Percentiles rank a stretch among this genome's conserved stretches.
Evolutionary conservation across 2,888 invertebrate genomes (phyloP).

Genomic region (Brenthis hecate): DNA sequence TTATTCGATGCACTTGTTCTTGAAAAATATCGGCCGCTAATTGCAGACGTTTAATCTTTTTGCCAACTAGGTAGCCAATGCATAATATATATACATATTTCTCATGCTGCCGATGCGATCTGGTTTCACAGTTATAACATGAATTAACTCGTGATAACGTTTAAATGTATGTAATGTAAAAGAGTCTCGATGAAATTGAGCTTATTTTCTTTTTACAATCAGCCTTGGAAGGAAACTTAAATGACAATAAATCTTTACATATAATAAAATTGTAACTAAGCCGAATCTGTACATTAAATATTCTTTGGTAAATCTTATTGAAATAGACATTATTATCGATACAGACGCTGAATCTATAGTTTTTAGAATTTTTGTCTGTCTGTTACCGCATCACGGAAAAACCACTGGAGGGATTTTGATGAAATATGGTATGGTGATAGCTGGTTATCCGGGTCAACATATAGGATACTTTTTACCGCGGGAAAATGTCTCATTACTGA

Average conservation of each 20-base stretch:
- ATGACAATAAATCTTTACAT: conserved; percentile 21
- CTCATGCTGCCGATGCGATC: conserved; percentile 8
- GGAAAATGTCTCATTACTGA: too few relatives aligned
- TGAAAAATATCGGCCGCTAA: conserved; percentile 25
- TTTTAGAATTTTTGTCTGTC: too few relatives aligned
- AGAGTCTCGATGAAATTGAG: not conserved
- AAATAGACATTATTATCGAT: too few relatives aligned
- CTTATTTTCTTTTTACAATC: not conserved
- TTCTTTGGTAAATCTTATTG: too few relatives aligned
- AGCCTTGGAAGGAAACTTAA: not conserved
- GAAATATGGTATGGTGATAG: too few relatives aligned
- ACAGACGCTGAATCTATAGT: too few relatives aligned
- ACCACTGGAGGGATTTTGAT: too few relatives aligned
- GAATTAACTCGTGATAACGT: conserved; percentile 3
- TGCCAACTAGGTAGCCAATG: conserved; percentile 12
- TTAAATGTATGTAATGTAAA: conserved; percentile 1
- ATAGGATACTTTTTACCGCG: too few relatives aligned
- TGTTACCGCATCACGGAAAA: too few relatives aligned
- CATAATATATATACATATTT: conserved; percentile 11
- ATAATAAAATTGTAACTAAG: too few relatives aligned
- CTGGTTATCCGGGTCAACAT: too few relatives aligned
- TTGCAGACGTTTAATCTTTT: conserved; percentile 16
- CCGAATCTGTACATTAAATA: too few relatives aligned
- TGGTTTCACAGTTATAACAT: conserved; percentile 12
- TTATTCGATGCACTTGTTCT: conserved; percentile 33